Evolutionary conservation across 2,113 vertebrate genomes (phyloP), one percentile per base, ranked within the genome.

Genomic region (Dasypus novemcinctus): DNA sequence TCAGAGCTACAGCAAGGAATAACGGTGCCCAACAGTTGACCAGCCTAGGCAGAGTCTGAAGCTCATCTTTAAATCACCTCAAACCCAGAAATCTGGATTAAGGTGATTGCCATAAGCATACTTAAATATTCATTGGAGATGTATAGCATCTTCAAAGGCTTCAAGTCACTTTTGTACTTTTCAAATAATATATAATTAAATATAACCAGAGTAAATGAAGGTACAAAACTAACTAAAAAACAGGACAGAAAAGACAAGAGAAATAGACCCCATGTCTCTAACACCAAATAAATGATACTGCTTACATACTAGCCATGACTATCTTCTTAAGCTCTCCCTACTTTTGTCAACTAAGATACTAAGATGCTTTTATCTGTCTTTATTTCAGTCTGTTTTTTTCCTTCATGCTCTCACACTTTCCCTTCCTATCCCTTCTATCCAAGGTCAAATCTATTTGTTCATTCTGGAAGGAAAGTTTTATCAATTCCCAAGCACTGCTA

Each of bases 61-160:
- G 13, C 14, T 85, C n/a, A 76, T 59, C 17, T 75, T 15, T 83
- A 43, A 94, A 59, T 86, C 25, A 86, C 27, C 61, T 90, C 43
- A 91, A 76, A 49, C 5, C 27, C 10, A 93, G 72, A 88, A 46
- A 88, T 91, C 5, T 36, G 3, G 17, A 74, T 41, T 82, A 75
- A 76, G 49, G 43, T 66, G 6, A 29, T 68, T 61, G 13, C 27
- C 80, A 80, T 46, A 80, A 38, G 17, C 64, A 85, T 59, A 49
- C 7, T 63, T 74, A 93, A 79, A 87, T 91, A 33, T 91, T 91
- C 79, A 69, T 4, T 75, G 17, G 79, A 81, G n/a, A 87, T 88
- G 9, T 57, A 31, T 66, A 72, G 68, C n/a, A 74, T 43, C 23
- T 78, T 57, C 18, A 23, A 69, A 91, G 49, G 18, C n/a, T 49